Evolutionary conservation across 2,888 invertebrate species (phyloP).

Genomic region (Oligia fasciuncula): DNA sequence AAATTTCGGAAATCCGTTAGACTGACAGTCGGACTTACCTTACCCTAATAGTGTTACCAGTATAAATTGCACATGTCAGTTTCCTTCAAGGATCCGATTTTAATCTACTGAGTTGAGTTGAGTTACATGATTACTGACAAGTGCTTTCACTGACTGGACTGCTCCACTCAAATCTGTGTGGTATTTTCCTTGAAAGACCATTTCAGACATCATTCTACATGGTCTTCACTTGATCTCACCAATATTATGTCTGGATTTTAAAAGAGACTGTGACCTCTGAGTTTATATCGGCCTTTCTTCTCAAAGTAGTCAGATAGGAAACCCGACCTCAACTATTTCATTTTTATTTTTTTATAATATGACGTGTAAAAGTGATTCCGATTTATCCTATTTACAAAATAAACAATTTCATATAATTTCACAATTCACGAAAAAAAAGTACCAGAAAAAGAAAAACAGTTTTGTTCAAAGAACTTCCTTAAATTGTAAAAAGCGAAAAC

Average conservation of each 20-base stretch:
- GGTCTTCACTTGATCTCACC: neutral
- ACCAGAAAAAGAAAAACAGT: constrained; percentile 3
- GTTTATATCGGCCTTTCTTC: neutral
- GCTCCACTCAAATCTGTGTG: neutral
- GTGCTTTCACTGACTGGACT: too few species aligned
- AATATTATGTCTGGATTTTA: neutral
- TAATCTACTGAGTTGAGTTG: constrained; percentile 6
- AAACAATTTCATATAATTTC: neutral
- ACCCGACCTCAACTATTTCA: too few species aligned
- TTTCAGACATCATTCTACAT: neutral
- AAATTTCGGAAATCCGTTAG: too few species aligned
- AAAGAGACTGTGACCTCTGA: neutral
- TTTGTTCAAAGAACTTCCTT: constrained; percentile 5
- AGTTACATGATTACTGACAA: too few species aligned
- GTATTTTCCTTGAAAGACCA: neutral
- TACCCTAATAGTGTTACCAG: neutral
- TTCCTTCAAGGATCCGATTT: constrained; percentile 8
- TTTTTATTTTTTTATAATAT: neutral
- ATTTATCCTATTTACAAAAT: neutral
- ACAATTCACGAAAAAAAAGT: neutral
- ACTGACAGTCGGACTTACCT: too few species aligned
- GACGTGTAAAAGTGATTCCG: neutral
- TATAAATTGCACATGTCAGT: constrained; percentile 1
- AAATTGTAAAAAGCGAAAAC: constrained; percentile 3
- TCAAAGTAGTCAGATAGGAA: too few species aligned